Conservation (phyloP, 1,140 invertebrate genomes). For the Physella acuta region DNA sequence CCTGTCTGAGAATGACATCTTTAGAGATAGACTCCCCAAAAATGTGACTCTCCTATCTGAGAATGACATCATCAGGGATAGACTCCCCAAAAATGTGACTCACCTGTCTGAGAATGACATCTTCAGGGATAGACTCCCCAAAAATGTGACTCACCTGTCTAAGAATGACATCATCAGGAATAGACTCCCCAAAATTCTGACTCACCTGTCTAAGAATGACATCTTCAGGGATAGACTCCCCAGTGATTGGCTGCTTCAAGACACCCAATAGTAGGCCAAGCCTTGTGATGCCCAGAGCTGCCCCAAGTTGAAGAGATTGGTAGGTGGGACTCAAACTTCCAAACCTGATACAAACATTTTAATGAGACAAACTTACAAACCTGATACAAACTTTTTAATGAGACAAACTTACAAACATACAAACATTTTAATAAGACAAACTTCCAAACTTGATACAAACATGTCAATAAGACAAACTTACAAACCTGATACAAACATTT, state of each 20-base stretch:
- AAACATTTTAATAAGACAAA: no score
- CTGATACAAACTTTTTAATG: no score
- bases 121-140: constrained; percentile 33
- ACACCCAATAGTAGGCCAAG: constrained; percentile 49
- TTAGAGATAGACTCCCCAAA: no score
- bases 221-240: constrained; percentile 33
- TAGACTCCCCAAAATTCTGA: constrained; percentile 9
- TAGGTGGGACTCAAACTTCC: constrained; percentile 54
- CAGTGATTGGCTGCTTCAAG: constrained; percentile 47
- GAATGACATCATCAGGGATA: no score
- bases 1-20: no score
- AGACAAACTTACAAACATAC: no score
- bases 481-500: constrained; percentile 54
- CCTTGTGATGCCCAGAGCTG: constrained; percentile 53
- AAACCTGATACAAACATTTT: constrained; percentile 55
- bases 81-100: no score
- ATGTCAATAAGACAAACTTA: constrained; percentile 40
- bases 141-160: constrained; percentile 53
- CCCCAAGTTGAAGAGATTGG: constrained; percentile 55
- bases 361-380: no score
- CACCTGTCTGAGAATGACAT: constrained; percentile 51
- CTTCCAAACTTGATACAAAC: no score
- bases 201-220: constrained; percentile 51
- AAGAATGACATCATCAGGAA: constrained; percentile 42
- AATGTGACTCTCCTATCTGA: no score